phyloP scores from a whole-genome alignment of 2,888 invertebrate genomes.

The Nephrotoma appendiculata region DNA sequence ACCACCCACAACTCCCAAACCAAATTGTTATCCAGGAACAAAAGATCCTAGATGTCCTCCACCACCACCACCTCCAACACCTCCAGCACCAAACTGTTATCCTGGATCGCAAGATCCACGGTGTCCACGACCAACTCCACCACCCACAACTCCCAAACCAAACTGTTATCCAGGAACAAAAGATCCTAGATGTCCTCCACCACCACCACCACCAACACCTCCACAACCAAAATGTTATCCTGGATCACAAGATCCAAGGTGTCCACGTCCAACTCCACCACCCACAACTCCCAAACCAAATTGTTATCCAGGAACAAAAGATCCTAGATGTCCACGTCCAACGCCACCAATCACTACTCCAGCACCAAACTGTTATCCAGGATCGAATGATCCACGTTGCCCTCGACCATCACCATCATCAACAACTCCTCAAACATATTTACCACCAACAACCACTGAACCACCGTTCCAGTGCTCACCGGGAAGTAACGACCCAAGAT shows the following conservation, averaged over 20 bases:
- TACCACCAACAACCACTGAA: no score
- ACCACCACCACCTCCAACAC: constrained; percentile 12
- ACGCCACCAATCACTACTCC: constrained; percentile 8
- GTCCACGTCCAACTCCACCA: constrained; percentile 18
- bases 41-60: constrained; percentile 22
- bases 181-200: constrained; percentile 17
- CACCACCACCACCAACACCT: constrained; percentile 13
- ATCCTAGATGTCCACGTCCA: constrained; percentile 18
- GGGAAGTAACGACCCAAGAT: no score
- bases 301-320: background rate
- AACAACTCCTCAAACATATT: no score
- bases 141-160: constrained; percentile 12
- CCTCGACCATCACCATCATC: constrained; percentile 11
- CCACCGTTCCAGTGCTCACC: no score
- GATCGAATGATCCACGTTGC: constrained; percentile 25
- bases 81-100: constrained; percentile 14
- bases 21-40: constrained; percentile 25
- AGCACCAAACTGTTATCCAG: constrained; percentile 16
- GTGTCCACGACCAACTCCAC: constrained; percentile 10
- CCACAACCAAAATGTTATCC: no score
- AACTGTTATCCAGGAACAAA: constrained; percentile 17
- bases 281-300: constrained; percentile 13
- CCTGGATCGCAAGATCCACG: constrained; percentile 17
- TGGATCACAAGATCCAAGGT: no score
- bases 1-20: constrained; percentile 13